phyloP scores from a whole-genome alignment of 2,888 invertebrate species.

The Rotaria sp. region DNA sequence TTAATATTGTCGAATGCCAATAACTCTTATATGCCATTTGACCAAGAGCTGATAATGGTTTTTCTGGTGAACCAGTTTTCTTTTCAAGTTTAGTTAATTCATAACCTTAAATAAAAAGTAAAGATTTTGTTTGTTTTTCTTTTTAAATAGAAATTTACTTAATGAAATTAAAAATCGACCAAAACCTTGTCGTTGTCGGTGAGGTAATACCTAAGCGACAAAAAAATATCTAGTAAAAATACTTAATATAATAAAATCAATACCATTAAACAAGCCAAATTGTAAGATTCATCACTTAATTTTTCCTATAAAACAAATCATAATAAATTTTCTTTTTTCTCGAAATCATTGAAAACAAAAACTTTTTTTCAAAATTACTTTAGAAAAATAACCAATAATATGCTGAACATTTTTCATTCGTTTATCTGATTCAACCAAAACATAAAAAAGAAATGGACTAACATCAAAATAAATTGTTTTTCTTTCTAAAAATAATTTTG shows the following conservation, averaged over 20 bases:
- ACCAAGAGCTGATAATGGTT: conserved; percentile 89
- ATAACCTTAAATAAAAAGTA: conserved; percentile 61
- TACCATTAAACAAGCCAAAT: conserved; percentile 27
- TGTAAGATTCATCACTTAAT: conserved; percentile 5
- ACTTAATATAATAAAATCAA: not conserved
- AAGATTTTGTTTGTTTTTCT: not conserved
- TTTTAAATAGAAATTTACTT: conserved; percentile 48
- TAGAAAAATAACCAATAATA: conserved; percentile 85
- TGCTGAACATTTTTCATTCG: conserved; percentile 53
- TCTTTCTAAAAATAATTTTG: conserved; percentile 90
- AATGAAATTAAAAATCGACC: conserved; percentile 92
- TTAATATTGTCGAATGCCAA: conserved; percentile 63
- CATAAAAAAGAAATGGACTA: conserved; percentile 90
- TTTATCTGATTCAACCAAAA: conserved; percentile 84
- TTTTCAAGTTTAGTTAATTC: conserved; percentile 84
- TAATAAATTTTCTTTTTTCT: conserved; percentile 66
- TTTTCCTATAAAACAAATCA: conserved; percentile 43
- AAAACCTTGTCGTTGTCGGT: conserved; percentile 90
- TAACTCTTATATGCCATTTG: conserved; percentile 90
- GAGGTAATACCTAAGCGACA: conserved; percentile 76
- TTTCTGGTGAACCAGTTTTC: conserved; percentile 91
- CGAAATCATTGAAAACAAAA: conserved; percentile 57
- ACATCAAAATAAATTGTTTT: conserved; percentile 96
- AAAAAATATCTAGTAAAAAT: conserved; percentile 46
- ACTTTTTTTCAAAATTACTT: conserved; percentile 82